A percentile compares a stretch with the other conserved stretches of the same genome.
These are phyloP conservation scores for Ailurus styani DNA, from an alignment of 2,113 vertebrate genomes.

Conservation along the genomic window DNA sequence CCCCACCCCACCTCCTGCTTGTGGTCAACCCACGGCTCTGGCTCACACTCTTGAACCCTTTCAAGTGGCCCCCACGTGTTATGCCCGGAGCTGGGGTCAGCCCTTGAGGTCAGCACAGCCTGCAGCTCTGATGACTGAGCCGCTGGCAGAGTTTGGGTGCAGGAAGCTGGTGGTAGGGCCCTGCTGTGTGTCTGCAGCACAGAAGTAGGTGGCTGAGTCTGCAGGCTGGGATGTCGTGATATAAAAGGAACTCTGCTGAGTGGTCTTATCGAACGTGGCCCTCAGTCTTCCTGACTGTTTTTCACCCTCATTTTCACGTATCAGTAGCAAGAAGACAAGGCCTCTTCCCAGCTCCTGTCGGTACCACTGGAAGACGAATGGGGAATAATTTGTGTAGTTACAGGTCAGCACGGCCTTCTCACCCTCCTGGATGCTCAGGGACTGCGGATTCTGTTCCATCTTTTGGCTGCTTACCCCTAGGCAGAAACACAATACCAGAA, in stretches of 20 bases:
- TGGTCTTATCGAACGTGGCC: not conserved
- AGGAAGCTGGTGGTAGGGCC: not conserved
- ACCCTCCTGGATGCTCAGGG: not conserved
- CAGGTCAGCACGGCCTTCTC: not conserved
- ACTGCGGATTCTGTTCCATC: not conserved
- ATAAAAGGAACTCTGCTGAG: not conserved
- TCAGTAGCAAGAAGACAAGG: not conserved
- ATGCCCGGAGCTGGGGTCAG: not conserved
- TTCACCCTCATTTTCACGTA: not conserved
- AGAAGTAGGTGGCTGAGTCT: constrained; percentile 30
- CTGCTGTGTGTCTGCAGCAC: not conserved
- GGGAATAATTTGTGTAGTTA: not conserved
- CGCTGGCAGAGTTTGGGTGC: not conserved
- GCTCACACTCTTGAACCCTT: not conserved
- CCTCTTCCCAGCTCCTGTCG: not conserved
- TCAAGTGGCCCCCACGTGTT: not conserved
- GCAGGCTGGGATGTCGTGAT: not conserved
- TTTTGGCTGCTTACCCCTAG: not conserved
- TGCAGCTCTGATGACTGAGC: not conserved
- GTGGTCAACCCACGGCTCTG: not conserved
- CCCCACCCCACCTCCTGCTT: too few species aligned
- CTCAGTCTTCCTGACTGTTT: not conserved
- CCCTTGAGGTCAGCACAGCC: not conserved
- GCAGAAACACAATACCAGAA: not conserved
- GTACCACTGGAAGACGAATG: not conserved